A percentile compares a stretch with the other conserved stretches of the same genome.
Evolutionary conservation across 1,140 invertebrate species (phyloP).

Genomic region (Drosophila mauritiana): DNA sequence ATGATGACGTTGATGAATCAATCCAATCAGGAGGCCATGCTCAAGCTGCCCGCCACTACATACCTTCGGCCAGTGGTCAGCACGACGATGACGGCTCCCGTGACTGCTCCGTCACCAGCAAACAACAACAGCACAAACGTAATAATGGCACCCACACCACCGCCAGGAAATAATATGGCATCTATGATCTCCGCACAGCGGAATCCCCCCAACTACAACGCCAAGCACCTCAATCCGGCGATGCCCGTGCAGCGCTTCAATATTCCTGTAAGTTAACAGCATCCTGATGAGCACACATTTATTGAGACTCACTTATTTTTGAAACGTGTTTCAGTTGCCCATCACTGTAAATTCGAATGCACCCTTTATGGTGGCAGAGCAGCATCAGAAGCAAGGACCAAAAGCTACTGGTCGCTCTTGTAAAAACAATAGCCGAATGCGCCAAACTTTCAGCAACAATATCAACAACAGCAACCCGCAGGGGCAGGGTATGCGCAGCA

Average conservation of each 20-base stretch:
- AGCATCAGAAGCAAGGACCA: conserved; percentile 50
- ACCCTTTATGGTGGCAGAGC: conserved; percentile 48
- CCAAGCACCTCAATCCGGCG: conserved; percentile 13
- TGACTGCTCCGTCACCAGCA: conserved; percentile 21
- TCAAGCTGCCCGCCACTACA: conserved; percentile 50
- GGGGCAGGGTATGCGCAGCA: conserved; percentile 35
- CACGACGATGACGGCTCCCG: conserved; percentile 16
- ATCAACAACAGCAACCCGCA: conserved; percentile 14
- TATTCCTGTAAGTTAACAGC: conserved; percentile 55
- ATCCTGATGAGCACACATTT: neutral
- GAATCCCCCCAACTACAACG: conserved; percentile 28
- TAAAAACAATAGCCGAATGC: conserved; percentile 35
- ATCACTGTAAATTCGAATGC: conserved; percentile 49
- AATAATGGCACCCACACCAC: conserved; percentile 34
- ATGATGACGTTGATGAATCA: conserved; percentile 45
- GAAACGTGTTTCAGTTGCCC: conserved; percentile 42
- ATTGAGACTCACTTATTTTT: neutral
- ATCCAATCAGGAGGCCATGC: conserved; percentile 41
- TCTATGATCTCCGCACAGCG: conserved; percentile 44
- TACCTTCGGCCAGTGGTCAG: conserved; percentile 49
- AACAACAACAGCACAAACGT: conserved; percentile 23
- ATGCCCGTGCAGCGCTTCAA: conserved; percentile 60
- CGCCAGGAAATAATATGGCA: conserved; percentile 34
- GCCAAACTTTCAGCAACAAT: conserved; percentile 38
- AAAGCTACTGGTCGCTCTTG: conserved; percentile 43